Evolutionary conservation across 2,113 vertebrate species (phyloP).

Genomic region (Mustelus asterias): DNA sequence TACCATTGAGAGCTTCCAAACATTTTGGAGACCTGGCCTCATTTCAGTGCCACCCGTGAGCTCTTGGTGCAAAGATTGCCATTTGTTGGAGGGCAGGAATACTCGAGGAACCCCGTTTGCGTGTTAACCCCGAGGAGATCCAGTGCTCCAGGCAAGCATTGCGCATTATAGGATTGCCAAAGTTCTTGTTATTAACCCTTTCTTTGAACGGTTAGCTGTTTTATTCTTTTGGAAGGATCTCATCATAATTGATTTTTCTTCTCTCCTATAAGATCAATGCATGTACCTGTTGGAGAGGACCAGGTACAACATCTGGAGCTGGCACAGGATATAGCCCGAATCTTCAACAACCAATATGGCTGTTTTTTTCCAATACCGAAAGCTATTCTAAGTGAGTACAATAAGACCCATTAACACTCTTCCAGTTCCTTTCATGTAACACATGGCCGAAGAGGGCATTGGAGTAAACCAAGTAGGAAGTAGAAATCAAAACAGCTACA

Average conservation of each 20-base stretch:
- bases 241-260: neutral
- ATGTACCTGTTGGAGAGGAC: constrained; percentile 88
- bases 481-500: neutral
- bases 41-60: neutral
- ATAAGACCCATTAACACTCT: neutral
- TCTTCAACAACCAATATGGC: constrained; percentile 83
- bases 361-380: constrained; percentile 75
- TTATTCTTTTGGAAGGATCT: neutral
- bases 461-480: neutral
- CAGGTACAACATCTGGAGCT: constrained; percentile 92
- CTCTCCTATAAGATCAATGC: constrained; percentile 69
- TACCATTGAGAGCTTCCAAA: neutral
- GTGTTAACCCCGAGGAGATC: neutral
- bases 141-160: neutral
- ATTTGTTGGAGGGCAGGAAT: neutral
- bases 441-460: neutral
- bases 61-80: neutral
- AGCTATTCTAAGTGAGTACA: constrained; percentile 71
- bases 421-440: neutral
- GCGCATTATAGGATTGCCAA: neutral
- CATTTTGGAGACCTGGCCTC: neutral
- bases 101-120: neutral
- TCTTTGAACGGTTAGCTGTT: neutral
- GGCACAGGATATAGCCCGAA: constrained; percentile 76
- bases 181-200: neutral